Evolutionary conservation across 2,797 vertebrate genomes (phyloP).

Genomic region (Arvicola amphibius): DNA sequence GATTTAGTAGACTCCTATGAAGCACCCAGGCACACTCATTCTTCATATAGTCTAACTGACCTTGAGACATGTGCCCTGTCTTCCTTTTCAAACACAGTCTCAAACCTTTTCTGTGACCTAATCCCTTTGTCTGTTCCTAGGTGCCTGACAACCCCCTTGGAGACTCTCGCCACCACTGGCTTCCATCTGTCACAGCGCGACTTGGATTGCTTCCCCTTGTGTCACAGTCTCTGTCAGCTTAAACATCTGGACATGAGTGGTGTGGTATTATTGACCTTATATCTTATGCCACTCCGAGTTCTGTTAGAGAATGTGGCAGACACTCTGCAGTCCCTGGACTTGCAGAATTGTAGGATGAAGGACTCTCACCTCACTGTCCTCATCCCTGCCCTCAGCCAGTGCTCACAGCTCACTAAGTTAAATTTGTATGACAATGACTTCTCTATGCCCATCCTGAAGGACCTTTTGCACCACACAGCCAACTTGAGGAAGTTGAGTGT

Average conservation of each 20-base stretch:
- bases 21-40: not conserved
- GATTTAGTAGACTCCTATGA: too few relatives aligned
- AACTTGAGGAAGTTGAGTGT: not conserved
- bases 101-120: not conserved
- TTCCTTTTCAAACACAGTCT: rapidly evolving
- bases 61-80: too few relatives aligned
- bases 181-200: not conserved
- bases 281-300: not conserved
- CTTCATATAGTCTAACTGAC: not conserved
- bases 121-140: not conserved
- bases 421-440: not conserved
- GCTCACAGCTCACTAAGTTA: too few relatives aligned
- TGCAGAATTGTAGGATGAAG: not conserved
- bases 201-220: not conserved
- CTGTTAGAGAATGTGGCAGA: not conserved
- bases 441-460: not conserved
- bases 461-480: not conserved
- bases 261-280: rapidly evolving
- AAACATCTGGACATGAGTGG: not conserved
- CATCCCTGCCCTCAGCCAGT: not conserved
- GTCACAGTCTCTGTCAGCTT: not conserved
- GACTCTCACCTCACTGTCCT: not conserved
- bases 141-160: not conserved
- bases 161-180: not conserved
- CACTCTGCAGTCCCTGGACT: not conserved